phyloP scores from a whole-genome alignment of 2,797 vertebrate genomes.

The Eupleurogrammus muticus region DNA sequence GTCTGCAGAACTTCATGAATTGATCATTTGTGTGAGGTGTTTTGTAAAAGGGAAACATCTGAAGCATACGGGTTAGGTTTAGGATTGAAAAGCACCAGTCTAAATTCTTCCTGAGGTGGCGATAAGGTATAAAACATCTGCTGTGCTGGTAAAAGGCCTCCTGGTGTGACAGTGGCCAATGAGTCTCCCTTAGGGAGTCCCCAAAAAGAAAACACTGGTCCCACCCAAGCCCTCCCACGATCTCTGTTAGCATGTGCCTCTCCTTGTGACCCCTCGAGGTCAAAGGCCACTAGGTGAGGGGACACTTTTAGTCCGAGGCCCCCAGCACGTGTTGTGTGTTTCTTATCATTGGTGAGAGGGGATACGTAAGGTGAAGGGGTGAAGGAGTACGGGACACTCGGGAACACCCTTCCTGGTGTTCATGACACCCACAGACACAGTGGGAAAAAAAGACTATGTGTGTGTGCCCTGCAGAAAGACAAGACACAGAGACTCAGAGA shows the following conservation, averaged over 20 bases:
- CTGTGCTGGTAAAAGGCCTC: constrained; percentile 36
- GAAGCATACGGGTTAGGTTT: too few relatives aligned
- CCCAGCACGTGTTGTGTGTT: constrained; percentile 34
- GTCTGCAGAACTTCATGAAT: too few relatives aligned
- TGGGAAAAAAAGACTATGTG: constrained; percentile 16
- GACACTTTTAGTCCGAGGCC: constrained; percentile 58
- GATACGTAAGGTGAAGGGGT: constrained; percentile 30
- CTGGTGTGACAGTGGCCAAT: constrained; percentile 48
- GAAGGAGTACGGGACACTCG: constrained; percentile 8
- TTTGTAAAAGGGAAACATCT: too few relatives aligned
- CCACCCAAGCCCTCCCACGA: constrained; percentile 61
- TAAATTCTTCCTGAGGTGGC: constrained; percentile 49
- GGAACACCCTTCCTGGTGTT: constrained; percentile 47
- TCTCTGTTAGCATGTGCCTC: constrained; percentile 71
- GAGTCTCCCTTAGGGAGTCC: constrained; percentile 50
- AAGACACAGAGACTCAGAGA: constrained; percentile 17
- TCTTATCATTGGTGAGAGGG: constrained; percentile 35
- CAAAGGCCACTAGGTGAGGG: constrained; percentile 56
- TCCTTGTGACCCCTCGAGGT: constrained; percentile 63
- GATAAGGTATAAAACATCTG: constrained; percentile 62
- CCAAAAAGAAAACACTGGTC: constrained; percentile 57
- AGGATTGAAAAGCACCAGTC: background rate
- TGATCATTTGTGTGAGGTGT: too few relatives aligned
- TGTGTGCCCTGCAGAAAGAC: constrained; percentile 10
- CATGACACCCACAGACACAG: constrained; percentile 48